phyloP scores from a whole-genome alignment of 2,113 vertebrate genomes.

The Centropus bengalensis region DNA sequence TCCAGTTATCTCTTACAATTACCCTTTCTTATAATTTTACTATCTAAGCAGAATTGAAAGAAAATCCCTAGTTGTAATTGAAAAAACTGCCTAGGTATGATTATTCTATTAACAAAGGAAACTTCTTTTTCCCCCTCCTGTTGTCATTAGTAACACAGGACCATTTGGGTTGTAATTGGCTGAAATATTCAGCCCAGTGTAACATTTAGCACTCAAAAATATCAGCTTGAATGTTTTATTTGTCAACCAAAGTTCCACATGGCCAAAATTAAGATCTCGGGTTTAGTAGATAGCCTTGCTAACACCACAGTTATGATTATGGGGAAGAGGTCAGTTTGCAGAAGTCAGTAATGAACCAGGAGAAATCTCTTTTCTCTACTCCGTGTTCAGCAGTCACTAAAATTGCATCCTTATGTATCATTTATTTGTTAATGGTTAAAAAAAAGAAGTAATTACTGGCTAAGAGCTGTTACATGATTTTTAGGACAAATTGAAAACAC shows the following conservation, averaged over 20 bases:
- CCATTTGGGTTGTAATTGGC: background rate
- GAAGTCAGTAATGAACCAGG: background rate
- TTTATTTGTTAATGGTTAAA: background rate
- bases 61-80: background rate
- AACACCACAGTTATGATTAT: rapidly evolving
- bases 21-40: background rate
- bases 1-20: background rate
- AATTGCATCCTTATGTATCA: background rate
- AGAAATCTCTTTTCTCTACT: background rate
- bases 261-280: background rate
- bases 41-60: background rate
- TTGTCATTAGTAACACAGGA: background rate
- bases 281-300: background rate
- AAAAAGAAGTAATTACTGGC: background rate
- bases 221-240: background rate
- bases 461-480: background rate
- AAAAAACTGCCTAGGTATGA: background rate
- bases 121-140: background rate
- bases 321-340: background rate
- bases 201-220: background rate
- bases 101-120: background rate
- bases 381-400: background rate
- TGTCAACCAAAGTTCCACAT: background rate
- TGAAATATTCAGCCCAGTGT: background rate
- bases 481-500: background rate